Conservation (phyloP, 2,888 invertebrate species). For the Gastrophysa polygoni region DNA sequence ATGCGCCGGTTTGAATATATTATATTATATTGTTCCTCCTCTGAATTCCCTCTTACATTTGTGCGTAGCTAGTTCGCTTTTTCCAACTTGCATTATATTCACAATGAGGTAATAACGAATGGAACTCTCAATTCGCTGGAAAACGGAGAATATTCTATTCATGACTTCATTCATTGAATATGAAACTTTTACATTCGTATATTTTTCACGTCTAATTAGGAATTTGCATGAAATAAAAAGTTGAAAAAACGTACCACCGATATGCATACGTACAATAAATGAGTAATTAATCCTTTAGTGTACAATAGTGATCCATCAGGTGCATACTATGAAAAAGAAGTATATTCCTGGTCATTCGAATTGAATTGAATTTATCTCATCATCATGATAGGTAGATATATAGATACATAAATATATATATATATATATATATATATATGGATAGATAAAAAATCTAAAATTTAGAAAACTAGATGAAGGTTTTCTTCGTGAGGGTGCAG, state of each 20-base stretch:
- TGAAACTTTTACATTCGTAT: slow-evolving; percentile 8
- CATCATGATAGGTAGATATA: no score
- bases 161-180: background rate
- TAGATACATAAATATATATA: no score
- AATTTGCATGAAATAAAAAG: background rate
- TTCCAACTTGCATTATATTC: slow-evolving; percentile 18
- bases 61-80: slow-evolving; percentile 26
- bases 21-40: slow-evolving; percentile 5
- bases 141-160: slow-evolving; percentile 9
- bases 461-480: no score
- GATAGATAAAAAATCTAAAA: no score
- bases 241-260: background rate
- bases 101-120: slow-evolving; percentile 25
- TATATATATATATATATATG: no score
- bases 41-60: slow-evolving; percentile 16
- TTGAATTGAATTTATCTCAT: no score
- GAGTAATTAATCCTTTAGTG: background rate
- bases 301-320: background rate
- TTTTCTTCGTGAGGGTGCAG: no score
- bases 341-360: no score
- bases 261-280: background rate
- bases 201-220: background rate
- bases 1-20: slow-evolving; percentile 32
- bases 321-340: background rate
- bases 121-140: slow-evolving; percentile 31